A percentile compares a stretch with the other conserved stretches of the same genome.
Conservation (phyloP, 2,888 invertebrate genomes). For the Mayetiola destructor region DNA sequence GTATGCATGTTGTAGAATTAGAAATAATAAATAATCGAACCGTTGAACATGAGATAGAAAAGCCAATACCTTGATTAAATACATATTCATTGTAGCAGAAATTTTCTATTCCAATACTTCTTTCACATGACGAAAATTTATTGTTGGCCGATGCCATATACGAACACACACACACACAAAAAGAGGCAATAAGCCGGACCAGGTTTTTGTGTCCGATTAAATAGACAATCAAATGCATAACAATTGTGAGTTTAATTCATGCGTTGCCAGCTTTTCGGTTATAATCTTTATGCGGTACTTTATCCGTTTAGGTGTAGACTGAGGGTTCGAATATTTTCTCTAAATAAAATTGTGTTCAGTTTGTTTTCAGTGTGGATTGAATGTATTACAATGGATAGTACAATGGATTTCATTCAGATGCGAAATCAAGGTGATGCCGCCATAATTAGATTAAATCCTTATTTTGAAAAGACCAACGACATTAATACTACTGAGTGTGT, state of each 20-base stretch:
- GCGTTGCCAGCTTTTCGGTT: too few relatives aligned
- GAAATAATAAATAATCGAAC: background rate
- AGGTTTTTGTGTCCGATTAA: background rate
- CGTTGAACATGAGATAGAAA: background rate
- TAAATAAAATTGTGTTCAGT: too few relatives aligned
- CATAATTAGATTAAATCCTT: conserved; percentile 6
- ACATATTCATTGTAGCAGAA: conserved; percentile 10
- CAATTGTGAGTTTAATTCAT: too few relatives aligned
- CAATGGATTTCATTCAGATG: background rate
- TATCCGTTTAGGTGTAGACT: too few relatives aligned
- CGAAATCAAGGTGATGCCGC: background rate
- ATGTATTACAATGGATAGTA: background rate
- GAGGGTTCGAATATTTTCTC: too few relatives aligned
- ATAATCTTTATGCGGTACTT: too few relatives aligned
- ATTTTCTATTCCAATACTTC: conserved; percentile 8
- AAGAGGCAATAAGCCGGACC: background rate
- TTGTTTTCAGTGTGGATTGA: too few relatives aligned
- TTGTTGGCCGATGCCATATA: too few relatives aligned
- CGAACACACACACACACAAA: too few relatives aligned
- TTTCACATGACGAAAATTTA: background rate
- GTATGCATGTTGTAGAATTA: background rate
- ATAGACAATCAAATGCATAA: background rate
- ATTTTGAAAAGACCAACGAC: too few relatives aligned
- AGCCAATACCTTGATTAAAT: background rate
- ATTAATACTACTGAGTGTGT: too few relatives aligned